Base-by-base conservation (phyloP, 1,140 invertebrate genomes). In the Drosophila varians region DNA sequence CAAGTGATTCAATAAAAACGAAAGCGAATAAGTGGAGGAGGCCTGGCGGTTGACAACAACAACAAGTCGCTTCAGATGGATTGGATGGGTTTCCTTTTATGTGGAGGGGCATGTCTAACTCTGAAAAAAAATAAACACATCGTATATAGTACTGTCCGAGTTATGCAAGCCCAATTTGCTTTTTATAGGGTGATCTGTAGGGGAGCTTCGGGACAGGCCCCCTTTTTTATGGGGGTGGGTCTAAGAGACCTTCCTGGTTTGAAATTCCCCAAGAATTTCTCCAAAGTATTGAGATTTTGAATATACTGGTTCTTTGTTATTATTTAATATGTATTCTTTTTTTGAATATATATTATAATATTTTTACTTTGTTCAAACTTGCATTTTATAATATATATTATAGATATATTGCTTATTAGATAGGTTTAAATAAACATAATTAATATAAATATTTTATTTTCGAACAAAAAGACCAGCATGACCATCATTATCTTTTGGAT, bases 1-100 rank as follows among this genome's bases (percentile, higher is more conserved):
- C 47, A 60, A 66, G 61, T 69, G 64, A 77, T 82, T 82, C 42
- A 82, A 82, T 82, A 76, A 80, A 82, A 82, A 74, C 77, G 77
- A 86, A 65, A 87, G 70, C 54, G 14, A 54, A 18, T 43, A 18
- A 23, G 42, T 11, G 25, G 70, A 78, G 80, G 80, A 86, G 79
- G 80, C 79, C 71, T 57, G 80, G 36, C 79, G 64, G 61, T 86
- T 79, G 78, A 74, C 78, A 77, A 77, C 53, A 77, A 62, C 49
- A 76, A 56, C 21, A 42, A 9, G 12, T 5, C 43, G 47, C 28
- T 40, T 49, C 25, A 43, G 34, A 53, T 42, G 51, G 56, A 42
- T 48, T 60, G 25, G 38, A 74, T 62, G 56, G 60, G 71, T 86
- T 84, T 84, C 82, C 82, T 86, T 87, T 58, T 80, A 4, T 53